Evolutionary conservation across 2,797 vertebrate species (phyloP).

Genomic region (Podarcis lilfordi): DNA sequence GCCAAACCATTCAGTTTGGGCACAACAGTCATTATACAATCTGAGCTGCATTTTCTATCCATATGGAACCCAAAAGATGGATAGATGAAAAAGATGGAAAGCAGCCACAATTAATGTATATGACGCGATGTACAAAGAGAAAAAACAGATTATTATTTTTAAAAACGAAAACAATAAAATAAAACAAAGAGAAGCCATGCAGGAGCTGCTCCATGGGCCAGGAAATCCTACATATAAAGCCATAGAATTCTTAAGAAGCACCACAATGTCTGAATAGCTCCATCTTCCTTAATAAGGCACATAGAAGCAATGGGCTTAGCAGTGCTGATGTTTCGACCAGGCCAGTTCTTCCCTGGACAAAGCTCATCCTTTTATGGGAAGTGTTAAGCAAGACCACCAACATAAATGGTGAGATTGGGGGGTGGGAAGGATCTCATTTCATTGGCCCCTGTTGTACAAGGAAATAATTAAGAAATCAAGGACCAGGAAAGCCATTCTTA

Average conservation of each 20-base stretch:
- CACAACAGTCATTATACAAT: not conserved
- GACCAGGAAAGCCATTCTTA: not conserved
- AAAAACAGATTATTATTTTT: not conserved
- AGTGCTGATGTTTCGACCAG: not conserved
- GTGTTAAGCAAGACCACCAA: not conserved
- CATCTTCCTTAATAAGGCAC: not conserved
- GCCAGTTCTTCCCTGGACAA: not conserved
- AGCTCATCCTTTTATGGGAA: not conserved
- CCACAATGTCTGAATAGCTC: not conserved
- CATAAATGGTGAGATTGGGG: not conserved
- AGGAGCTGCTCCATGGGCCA: not conserved
- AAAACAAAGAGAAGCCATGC: not conserved
- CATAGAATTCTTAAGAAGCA: not conserved
- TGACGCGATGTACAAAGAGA: accelerated
- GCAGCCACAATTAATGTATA: accelerated
- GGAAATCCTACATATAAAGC: not conserved
- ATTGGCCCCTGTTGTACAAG: not conserved
- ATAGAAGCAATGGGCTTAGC: not conserved
- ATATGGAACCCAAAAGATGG: not conserved
- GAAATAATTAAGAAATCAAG: not conserved
- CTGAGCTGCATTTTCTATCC: not conserved
- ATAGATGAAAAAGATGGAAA: not conserved
- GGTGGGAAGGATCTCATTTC: not conserved
- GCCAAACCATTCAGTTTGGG: not conserved
- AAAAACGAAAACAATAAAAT: not conserved